A percentile compares a stretch with the other conserved stretches of the same genome.
phyloP scores from a whole-genome alignment of 2,113 vertebrate species.

The Stegostoma tigrinum region DNA sequence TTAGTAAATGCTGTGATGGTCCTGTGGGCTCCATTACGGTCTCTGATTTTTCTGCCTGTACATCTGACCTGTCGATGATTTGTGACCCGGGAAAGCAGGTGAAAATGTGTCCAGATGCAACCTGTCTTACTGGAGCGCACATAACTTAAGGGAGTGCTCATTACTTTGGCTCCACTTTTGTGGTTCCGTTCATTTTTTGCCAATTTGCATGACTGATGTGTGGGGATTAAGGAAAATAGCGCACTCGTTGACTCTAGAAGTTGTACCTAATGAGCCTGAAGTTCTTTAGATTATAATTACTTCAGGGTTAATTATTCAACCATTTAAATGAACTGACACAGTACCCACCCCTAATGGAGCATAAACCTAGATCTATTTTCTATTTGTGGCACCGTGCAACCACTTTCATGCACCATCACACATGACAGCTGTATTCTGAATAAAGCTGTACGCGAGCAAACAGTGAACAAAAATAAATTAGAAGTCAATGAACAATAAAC shows the following conservation, averaged over 20 bases:
- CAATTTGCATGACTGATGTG: background rate
- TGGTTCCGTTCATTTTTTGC: background rate
- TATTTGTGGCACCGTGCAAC: background rate
- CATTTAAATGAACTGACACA: background rate
- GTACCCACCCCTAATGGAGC: background rate
- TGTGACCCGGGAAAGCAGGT: background rate
- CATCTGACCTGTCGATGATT: background rate
- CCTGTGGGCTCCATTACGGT: background rate
- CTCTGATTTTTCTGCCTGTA: background rate
- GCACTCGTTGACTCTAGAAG: background rate
- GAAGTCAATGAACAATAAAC: background rate
- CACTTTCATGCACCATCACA: conserved; percentile 21
- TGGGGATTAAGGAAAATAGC: background rate
- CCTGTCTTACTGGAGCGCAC: background rate
- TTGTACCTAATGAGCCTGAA: conserved; percentile 7
- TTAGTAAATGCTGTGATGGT: background rate
- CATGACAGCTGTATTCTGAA: background rate
- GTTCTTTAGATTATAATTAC: conserved; percentile 5
- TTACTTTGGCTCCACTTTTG: background rate
- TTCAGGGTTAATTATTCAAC: background rate
- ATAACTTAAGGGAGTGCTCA: background rate
- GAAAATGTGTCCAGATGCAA: background rate
- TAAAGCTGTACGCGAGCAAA: background rate
- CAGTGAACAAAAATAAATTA: background rate
- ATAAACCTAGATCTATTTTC: background rate